Evolutionary conservation across 2,888 invertebrate genomes (phyloP).

Genomic region (Cheilosia impressa): DNA sequence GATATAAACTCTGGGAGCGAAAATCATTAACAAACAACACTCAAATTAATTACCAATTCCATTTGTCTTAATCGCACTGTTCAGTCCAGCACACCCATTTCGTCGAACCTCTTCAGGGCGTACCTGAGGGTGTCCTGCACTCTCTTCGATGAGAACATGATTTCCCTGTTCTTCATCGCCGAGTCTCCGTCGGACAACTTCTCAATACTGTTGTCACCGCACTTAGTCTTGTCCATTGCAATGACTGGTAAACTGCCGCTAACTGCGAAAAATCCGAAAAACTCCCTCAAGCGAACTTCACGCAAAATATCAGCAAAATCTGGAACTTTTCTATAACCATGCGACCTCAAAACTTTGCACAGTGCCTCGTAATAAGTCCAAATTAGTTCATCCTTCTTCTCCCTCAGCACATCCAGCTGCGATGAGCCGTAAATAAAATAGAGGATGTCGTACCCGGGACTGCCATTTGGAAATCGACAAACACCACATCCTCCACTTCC

Average conservation of each 20-base stretch:
- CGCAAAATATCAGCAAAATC: conserved; percentile 75
- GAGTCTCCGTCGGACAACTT: conserved; percentile 76
- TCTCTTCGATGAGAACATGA: conserved; percentile 78
- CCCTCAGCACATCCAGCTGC: conserved; percentile 78
- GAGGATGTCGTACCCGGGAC: conserved; percentile 81
- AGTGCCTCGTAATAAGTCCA: conserved; percentile 78
- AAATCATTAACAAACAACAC: neutral
- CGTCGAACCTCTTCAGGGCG: conserved; percentile 78
- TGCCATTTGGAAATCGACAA: conserved; percentile 82
- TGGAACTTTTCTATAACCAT: conserved; percentile 70
- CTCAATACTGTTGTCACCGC: conserved; percentile 76
- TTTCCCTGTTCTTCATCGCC: conserved; percentile 76
- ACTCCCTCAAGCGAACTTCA: conserved; percentile 78
- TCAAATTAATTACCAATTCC: neutral
- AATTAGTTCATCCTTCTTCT: conserved; percentile 77
- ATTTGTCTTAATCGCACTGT: neutral
- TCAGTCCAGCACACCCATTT: conserved; percentile 76
- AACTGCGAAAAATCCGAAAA: conserved; percentile 78
- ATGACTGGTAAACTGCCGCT: conserved; percentile 79
- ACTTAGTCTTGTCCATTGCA: conserved; percentile 76
- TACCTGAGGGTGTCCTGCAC: conserved; percentile 77
- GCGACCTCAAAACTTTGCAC: conserved; percentile 75
- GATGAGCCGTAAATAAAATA: conserved; percentile 81
- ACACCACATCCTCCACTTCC: conserved; percentile 49
- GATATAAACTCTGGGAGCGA: no score